Base-by-base conservation (phyloP, 1,140 invertebrate species). In the Lordiphosa collinella region DNA sequence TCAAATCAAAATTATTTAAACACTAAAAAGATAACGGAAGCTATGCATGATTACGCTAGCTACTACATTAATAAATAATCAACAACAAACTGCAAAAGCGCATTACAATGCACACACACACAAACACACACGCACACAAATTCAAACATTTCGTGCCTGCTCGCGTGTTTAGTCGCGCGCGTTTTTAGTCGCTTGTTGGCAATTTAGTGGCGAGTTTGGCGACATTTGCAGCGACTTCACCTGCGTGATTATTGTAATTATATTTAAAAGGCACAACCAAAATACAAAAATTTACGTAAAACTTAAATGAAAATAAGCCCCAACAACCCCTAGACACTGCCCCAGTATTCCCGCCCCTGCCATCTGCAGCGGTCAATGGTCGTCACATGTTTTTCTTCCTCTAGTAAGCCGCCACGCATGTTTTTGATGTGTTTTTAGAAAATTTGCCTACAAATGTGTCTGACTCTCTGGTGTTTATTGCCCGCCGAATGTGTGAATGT, bases 391-490 rank as follows among this genome's bases (percentile, higher is more conserved):
- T 56, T 70, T 66, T 31, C 51, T 51, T 50, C 35, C 25, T 50
- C 36, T 32, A 12, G 14, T 35, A 32, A 43, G 32, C 34, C 69
- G 56, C 53, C 47, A 44, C 80, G 76, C 67, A 72, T 80, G 75
- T 63, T 63, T 53, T 52, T 71, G 63, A 72, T 82, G 58, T 67
- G 34, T 69, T 51, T 47, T 34, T 37, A 57, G 57, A 76, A 76
- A 76, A 84, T 84, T 84, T 84, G 78, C 78, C 78, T 73, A 78
- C 63, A 65, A 84, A 84, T 84, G 78, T 84, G 78, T 84, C 78
- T 84, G 78, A 63, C 25, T 22, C 41, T 56, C 65, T 70, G 56
- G 54, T 63, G 71, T 82, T 76, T 80, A 76, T 71, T 75, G 55
- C 60, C 41, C 44, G 12, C 41, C 41, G 31, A n/a, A 48, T 18